These are phyloP conservation scores for Achroia grisella DNA, from an alignment of 1,140 invertebrate species.

Conservation along the genomic window DNA sequence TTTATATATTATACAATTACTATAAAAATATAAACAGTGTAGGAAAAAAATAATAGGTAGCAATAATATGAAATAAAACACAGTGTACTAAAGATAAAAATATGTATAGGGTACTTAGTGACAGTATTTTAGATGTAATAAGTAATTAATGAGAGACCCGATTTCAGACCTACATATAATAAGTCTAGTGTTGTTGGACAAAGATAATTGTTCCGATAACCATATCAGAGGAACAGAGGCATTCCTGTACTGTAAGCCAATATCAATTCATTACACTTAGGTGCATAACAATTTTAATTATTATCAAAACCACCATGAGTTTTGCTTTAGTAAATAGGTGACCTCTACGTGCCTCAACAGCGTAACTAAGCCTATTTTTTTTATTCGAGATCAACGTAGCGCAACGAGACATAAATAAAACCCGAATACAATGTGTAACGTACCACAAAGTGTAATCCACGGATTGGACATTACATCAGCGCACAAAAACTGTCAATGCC, in stretches of 20 bases:
- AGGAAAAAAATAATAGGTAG: no score
- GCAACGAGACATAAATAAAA: constrained; percentile 41
- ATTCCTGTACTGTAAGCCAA: no score
- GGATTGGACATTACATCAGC: constrained; percentile 32
- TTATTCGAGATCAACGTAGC: constrained; percentile 31
- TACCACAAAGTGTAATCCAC: constrained; percentile 23
- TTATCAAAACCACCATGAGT: background rate
- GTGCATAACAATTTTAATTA: constrained; percentile 8
- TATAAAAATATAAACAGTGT: no score
- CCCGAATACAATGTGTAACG: constrained; percentile 34
- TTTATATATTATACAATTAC: no score
- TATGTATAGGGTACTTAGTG: no score
- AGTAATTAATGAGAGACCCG: constrained; percentile 15
- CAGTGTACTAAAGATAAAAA: no score
- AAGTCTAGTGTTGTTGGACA: constrained; percentile 20
- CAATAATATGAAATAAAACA: no score
- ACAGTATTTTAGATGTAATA: no score
- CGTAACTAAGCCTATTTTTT: constrained; percentile 24
- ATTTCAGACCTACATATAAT: constrained; percentile 25
- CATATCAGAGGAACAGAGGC: constrained; percentile 14
- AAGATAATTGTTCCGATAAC: constrained; percentile 23
- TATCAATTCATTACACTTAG: constrained; percentile 11
- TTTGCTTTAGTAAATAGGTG: constrained; percentile 9
- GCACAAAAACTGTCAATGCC: constrained; percentile 45
- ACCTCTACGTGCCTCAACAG: constrained; percentile 15